These are phyloP conservation scores for Dicyrtomina minuta DNA, from an alignment of 2,888 invertebrate species.

Conservation along the genomic window DNA sequence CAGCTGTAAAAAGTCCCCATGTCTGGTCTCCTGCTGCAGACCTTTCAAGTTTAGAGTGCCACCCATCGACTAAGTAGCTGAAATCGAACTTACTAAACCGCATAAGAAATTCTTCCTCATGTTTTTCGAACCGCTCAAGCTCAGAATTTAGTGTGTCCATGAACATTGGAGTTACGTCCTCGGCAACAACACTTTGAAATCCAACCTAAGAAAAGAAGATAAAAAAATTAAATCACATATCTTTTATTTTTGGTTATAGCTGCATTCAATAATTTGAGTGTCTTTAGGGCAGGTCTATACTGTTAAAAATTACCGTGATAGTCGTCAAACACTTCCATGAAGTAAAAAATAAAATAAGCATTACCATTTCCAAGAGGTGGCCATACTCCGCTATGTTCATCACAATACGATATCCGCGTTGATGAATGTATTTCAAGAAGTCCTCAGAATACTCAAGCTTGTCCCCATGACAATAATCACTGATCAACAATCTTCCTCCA, in stretches of 20 bases:
- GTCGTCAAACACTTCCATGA: no score
- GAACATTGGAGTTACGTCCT: constrained; percentile 60
- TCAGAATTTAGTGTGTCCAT: constrained; percentile 59
- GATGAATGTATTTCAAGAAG: constrained; percentile 60
- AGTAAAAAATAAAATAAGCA: neutral
- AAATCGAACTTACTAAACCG: constrained; percentile 60
- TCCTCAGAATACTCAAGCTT: constrained; percentile 58
- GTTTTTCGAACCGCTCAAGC: constrained; percentile 57
- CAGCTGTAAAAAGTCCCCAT: constrained; percentile 1
- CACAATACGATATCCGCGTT: constrained; percentile 61
- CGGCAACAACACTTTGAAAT: constrained; percentile 59
- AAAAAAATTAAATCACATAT: no score
- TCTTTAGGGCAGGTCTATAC: no score
- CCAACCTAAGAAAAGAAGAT: constrained; percentile 56
- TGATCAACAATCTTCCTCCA: constrained; percentile 60
- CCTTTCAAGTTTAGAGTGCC: constrained; percentile 58
- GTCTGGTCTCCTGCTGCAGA: constrained; percentile 57
- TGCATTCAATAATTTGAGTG: no score
- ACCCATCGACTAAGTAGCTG: constrained; percentile 59
- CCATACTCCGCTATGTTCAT: constrained; percentile 55
- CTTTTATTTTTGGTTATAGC: no score
- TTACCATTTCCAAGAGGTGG: constrained; percentile 57
- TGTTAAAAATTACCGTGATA: no score
- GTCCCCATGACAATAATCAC: constrained; percentile 62
- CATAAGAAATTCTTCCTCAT: constrained; percentile 59